Conservation (phyloP, 1,140 invertebrate species). For the Delia radicum region DNA sequence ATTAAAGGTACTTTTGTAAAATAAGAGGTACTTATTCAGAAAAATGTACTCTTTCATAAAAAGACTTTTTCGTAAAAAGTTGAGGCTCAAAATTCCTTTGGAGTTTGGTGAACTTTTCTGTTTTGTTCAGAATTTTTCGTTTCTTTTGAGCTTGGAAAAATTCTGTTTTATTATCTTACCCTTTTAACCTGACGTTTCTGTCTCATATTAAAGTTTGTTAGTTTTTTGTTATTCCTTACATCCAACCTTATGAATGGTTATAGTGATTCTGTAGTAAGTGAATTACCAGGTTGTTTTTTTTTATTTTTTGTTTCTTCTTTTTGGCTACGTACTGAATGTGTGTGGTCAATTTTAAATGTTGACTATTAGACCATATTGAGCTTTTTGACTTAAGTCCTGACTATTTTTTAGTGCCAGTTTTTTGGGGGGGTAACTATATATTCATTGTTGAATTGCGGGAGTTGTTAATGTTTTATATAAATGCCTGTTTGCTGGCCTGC, state of each 20-base stretch:
- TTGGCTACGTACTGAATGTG: neutral
- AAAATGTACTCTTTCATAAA: too few species aligned
- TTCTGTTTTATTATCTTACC: too few species aligned
- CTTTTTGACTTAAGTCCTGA: neutral
- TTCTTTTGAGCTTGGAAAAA: too few species aligned
- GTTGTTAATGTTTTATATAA: neutral
- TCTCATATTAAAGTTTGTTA: neutral
- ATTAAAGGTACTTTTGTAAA: too few species aligned
- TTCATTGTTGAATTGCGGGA: neutral
- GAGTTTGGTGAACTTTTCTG: too few species aligned
- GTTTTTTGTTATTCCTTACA: neutral
- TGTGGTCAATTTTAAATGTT: conserved; percentile 4
- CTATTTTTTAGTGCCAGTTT: neutral
- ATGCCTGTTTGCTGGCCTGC: neutral
- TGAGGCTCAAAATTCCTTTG: too few species aligned
- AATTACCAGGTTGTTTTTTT: neutral
- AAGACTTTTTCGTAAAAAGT: too few species aligned
- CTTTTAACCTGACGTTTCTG: too few species aligned
- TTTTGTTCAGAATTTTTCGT: too few species aligned
- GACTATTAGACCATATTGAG: conserved; percentile 1
- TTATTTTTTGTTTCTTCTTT: neutral
- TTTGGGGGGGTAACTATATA: too few species aligned
- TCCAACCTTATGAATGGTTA: neutral
- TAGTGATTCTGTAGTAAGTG: neutral
- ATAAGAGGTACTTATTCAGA: too few species aligned